phyloP scores from a whole-genome alignment of 2,797 vertebrate genomes.

The Lepus oiostolus region DNA sequence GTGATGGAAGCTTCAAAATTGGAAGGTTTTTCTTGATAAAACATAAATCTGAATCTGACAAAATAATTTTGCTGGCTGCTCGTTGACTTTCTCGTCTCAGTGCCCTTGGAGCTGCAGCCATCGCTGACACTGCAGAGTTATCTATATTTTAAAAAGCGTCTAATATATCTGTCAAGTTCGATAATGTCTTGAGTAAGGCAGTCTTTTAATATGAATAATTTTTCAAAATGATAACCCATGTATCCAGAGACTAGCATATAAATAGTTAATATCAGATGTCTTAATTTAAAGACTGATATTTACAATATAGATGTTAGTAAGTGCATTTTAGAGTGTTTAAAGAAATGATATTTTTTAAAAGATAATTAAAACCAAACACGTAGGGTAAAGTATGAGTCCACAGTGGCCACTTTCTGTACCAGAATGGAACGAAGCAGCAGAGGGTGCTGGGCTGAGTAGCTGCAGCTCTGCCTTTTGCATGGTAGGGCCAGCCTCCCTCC shows the following conservation, averaged over 20 bases:
- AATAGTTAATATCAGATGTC: background rate
- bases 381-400: background rate
- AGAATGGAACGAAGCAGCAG: background rate
- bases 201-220: background rate
- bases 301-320: background rate
- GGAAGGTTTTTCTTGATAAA: background rate
- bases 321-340: background rate
- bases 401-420: background rate
- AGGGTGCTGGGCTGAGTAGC: background rate
- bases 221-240: slow-evolving; percentile 5
- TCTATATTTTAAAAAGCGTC: background rate
- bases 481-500: background rate
- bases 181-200: background rate
- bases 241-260: background rate
- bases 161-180: background rate
- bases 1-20: slow-evolving; percentile 61
- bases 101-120: background rate
- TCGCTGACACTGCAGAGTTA: background rate
- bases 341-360: background rate
- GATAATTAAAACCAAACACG: background rate
- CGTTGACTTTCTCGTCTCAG: background rate
- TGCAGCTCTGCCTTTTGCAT: no score
- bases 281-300: slow-evolving; percentile 17
- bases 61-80: background rate
- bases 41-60: background rate